Evolutionary conservation across 1,140 invertebrate species (phyloP).

Genomic region (Bombus waltoni): DNA sequence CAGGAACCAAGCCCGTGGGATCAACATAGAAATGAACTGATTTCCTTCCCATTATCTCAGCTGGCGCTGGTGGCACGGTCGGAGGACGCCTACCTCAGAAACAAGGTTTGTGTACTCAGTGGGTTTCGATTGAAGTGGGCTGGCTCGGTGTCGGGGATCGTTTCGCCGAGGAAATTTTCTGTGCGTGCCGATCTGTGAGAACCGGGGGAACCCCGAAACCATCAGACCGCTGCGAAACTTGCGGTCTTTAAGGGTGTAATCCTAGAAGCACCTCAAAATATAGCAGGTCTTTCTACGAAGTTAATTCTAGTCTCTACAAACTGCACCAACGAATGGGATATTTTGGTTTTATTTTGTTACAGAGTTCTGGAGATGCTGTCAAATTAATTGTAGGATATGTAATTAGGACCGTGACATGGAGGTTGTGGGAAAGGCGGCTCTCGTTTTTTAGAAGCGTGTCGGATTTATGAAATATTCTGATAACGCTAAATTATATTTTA

Average conservation of each 20-base stretch:
- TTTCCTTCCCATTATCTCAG: conserved; percentile 82
- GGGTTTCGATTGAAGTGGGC: conserved; percentile 41
- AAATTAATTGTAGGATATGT: not conserved
- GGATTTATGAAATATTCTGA: no score
- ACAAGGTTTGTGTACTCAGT: conserved; percentile 68
- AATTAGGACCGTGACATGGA: not conserved
- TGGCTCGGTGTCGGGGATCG: conserved; percentile 17
- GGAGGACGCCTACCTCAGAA: conserved; percentile 48
- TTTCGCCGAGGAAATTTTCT: conserved; percentile 27
- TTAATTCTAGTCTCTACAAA: not conserved
- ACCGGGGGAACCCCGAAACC: not conserved
- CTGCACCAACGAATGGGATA: no score
- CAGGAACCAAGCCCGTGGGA: conserved; percentile 70
- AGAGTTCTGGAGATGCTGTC: not conserved
- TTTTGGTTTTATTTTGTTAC: not conserved
- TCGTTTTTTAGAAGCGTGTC: no score
- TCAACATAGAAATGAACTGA: conserved; percentile 84
- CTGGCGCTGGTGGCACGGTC: conserved; percentile 53
- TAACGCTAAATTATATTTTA: no score
- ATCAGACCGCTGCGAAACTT: conserved; percentile 18
- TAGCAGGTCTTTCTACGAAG: conserved; percentile 17
- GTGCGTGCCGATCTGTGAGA: conserved; percentile 67
- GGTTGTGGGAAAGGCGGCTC: not conserved
- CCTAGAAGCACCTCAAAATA: conserved; percentile 26
- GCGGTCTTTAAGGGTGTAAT: conserved; percentile 3